Conservation (phyloP, 1,140 invertebrate species). For the Pentalonia nigronervosa region DNA sequence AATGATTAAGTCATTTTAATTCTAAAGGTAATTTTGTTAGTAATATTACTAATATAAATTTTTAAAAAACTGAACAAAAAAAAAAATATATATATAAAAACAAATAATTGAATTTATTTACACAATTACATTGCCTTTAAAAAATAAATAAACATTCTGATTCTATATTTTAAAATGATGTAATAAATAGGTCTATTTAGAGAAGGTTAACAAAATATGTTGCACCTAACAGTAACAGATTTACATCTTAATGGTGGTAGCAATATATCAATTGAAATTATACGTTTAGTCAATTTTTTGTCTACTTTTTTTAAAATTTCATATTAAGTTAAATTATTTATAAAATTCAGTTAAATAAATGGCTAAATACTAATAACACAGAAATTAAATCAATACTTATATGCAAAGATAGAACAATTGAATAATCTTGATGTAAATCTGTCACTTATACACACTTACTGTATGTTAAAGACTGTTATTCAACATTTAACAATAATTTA, state of each 20-base stretch:
- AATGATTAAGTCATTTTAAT: background rate
- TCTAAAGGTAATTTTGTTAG: constrained; percentile 5
- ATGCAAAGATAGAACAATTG: background rate
- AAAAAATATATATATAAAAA: constrained; percentile 46
- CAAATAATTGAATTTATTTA: constrained; percentile 57
- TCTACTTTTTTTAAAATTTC: background rate
- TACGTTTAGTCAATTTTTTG: background rate
- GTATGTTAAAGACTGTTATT: constrained; percentile 18
- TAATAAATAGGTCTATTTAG: constrained; percentile 39
- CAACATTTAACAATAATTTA: background rate
- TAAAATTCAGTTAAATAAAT: constrained; percentile 5
- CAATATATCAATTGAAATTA: background rate
- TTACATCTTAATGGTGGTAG: constrained; percentile 9
- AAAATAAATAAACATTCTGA: constrained; percentile 45
- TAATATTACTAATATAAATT: constrained; percentile 2
- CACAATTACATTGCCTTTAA: constrained; percentile 53
- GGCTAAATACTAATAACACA: background rate
- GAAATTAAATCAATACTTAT: constrained; percentile 2
- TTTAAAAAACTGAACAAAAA: constrained; percentile 15
- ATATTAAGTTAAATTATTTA: background rate
- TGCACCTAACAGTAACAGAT: constrained; percentile 23
- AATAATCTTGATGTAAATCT: constrained; percentile 36
- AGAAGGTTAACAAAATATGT: constrained; percentile 37
- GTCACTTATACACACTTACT: constrained; percentile 23
- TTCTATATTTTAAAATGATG: constrained; percentile 37